Evolutionary conservation across 2,888 invertebrate genomes (phyloP).

Genomic region (Hydraecia micacea): DNA sequence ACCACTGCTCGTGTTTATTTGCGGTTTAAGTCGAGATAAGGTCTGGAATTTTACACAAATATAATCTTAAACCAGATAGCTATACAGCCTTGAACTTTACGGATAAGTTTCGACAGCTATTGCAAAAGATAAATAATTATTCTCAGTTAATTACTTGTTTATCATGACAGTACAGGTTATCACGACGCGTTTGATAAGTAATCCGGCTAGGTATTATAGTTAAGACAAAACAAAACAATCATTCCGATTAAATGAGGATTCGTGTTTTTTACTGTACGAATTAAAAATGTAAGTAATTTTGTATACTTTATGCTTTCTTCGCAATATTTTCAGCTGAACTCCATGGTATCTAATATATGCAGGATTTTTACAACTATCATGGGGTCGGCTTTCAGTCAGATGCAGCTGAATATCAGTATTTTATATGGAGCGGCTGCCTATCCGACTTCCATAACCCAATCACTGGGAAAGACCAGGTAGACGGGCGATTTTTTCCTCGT

Average conservation of each 20-base stretch:
- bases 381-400: too few species aligned
- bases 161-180: conserved; percentile 43
- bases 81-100: conserved; percentile 46
- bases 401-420: too few species aligned
- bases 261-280: not conserved
- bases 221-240: conserved; percentile 28
- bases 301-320: not conserved
- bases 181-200: conserved; percentile 21
- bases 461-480: too few species aligned
- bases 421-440: too few species aligned
- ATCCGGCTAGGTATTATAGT: conserved; percentile 36
- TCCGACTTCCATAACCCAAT: too few species aligned
- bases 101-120: conserved; percentile 27
- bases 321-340: not conserved
- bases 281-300: not conserved
- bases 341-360: too few species aligned
- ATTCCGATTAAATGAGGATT: conserved; percentile 24
- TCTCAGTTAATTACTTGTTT: conserved; percentile 44
- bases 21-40: conserved; percentile 20
- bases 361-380: too few species aligned
- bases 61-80: conserved; percentile 25
- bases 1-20: not conserved
- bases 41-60: conserved; percentile 16
- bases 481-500: too few species aligned
- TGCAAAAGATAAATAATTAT: conserved; percentile 25